These are phyloP conservation scores for Rhinogobio ventralis DNA, from an alignment of 2,797 vertebrate genomes.

Conservation along the genomic window DNA sequence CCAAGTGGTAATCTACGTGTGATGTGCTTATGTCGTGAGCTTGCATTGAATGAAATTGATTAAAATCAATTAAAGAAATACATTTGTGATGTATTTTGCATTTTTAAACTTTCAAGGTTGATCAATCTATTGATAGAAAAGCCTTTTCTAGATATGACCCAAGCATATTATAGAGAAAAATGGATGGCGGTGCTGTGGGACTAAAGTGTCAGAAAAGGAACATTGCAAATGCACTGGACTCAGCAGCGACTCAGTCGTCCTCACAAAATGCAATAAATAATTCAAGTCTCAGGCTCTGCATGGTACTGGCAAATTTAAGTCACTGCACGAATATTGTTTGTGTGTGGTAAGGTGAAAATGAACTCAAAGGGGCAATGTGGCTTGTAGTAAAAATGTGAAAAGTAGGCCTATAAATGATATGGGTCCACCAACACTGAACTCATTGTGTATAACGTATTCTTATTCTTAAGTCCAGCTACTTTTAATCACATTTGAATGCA, in stretches of 20 bases:
- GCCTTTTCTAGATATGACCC: neutral
- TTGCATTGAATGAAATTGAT: constrained; percentile 88
- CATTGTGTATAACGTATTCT: neutral
- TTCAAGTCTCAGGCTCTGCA: constrained; percentile 69
- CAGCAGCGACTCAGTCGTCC: constrained; percentile 71
- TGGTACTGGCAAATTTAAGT: constrained; percentile 61
- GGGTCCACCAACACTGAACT: neutral
- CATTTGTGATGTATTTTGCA: constrained; percentile 59
- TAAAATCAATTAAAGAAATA: constrained; percentile 76
- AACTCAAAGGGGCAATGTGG: neutral
- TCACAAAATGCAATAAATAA: constrained; percentile 74
- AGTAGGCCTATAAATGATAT: neutral
- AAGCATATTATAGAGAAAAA: neutral
- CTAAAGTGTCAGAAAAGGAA: constrained; percentile 58
- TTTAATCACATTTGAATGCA: neutral
- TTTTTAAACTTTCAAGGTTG: neutral
- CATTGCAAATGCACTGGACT: constrained; percentile 34
- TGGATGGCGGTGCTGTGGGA: constrained; percentile 70
- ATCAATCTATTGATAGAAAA: neutral
- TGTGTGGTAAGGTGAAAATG: neutral
- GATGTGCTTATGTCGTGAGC: constrained; percentile 90
- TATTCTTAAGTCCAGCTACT: neutral
- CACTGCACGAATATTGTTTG: neutral
- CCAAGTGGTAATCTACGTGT: constrained; percentile 54
- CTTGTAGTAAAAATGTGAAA: neutral